Percentiles rank a stretch among this genome's conserved stretches.
These are phyloP conservation scores for Thyatira batis DNA, from an alignment of 2,888 invertebrate species.

Conservation along the genomic window DNA sequence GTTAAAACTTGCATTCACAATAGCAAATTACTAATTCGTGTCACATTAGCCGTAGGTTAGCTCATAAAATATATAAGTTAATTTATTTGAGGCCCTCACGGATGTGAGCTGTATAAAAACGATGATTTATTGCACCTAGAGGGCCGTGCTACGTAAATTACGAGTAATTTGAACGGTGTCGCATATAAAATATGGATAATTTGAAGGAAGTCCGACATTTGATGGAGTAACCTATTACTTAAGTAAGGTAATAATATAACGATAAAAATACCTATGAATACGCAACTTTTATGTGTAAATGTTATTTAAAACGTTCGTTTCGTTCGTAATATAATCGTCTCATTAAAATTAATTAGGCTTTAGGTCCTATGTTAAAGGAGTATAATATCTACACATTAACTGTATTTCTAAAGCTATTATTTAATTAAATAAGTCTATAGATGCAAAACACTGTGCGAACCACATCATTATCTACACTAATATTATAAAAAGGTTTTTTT, in stretches of 20 bases:
- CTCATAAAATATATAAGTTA: neutral
- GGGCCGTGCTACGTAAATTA: neutral
- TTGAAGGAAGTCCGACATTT: neutral
- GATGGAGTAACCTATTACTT: neutral
- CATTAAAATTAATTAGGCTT: no score
- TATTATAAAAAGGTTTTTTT: no score
- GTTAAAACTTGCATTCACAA: neutral
- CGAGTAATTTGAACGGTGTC: neutral
- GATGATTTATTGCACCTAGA: neutral
- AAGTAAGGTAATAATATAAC: neutral
- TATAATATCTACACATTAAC: no score
- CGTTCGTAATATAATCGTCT: no score
- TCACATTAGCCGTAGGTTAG: neutral
- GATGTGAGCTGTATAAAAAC: neutral
- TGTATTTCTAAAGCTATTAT: no score
- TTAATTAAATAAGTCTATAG: no score
- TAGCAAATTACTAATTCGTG: neutral
- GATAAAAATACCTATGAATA: no score
- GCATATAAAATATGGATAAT: neutral
- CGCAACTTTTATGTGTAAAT: no score
- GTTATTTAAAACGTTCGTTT: no score
- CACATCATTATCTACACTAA: no score
- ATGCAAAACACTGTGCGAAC: no score
- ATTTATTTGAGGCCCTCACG: neutral
- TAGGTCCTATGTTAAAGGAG: no score